A percentile compares a stretch with the other conserved stretches of the same genome.
These are phyloP conservation scores for Sporophila hypoxantha DNA, from an alignment of 2,113 vertebrate species.

Conservation along the genomic window DNA sequence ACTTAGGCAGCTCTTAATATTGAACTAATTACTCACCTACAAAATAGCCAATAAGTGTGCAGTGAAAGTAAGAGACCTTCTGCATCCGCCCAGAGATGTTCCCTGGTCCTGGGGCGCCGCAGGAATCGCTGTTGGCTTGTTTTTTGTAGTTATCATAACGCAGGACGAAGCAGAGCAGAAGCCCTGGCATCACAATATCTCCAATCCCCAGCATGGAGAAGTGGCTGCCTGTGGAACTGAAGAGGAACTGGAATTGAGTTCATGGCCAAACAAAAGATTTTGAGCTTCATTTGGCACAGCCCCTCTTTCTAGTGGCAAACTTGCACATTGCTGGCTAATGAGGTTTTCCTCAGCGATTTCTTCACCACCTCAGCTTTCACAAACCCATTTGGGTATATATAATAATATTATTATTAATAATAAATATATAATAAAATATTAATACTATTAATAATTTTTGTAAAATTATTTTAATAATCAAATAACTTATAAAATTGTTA, in stretches of 20 bases:
- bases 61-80: slow-evolving; percentile 98
- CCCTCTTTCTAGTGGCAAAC: rapidly evolving
- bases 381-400: background rate
- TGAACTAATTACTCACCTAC: slow-evolving; percentile 81
- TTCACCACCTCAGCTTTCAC: background rate
- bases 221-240: slow-evolving; percentile 94
- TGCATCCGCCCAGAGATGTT: slow-evolving; percentile 96
- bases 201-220: slow-evolving; percentile 99
- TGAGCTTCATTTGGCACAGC: background rate
- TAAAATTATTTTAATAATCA: too few relatives aligned
- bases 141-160: slow-evolving; percentile 99
- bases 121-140: slow-evolving; percentile 84
- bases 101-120: slow-evolving; percentile 69
- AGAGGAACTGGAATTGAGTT: background rate
- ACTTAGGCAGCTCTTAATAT: background rate
- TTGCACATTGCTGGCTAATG: background rate
- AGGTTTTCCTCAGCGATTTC: background rate
- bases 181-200: slow-evolving; percentile 97
- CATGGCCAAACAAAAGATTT: background rate
- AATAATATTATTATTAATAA: too few relatives aligned
- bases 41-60: slow-evolving; percentile 98
- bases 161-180: slow-evolving; percentile 96
- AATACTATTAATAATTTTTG: too few relatives aligned
- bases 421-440: too few relatives aligned
- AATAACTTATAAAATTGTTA: too few relatives aligned